Base-by-base conservation (phyloP, 23 tunicate genomes). In the Diplosoma virens region DNA sequence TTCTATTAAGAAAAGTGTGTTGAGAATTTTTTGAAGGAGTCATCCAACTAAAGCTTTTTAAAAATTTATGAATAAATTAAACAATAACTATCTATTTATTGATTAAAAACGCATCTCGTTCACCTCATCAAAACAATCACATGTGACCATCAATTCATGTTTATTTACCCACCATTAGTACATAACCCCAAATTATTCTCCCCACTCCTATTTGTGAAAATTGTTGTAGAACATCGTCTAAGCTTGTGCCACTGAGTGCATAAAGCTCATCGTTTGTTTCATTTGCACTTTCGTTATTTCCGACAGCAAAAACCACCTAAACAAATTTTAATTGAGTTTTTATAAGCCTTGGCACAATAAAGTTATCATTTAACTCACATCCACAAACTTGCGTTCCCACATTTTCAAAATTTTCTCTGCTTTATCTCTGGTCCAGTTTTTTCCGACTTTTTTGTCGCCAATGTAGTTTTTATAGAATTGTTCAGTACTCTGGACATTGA, bases 101-200 rank as follows among this genome's bases (percentile, higher is more conserved):
- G n/a, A n/a, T n/a, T n/a, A n/a, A n/a, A n/a, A n/a, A n/a, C n/a
- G n/a, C n/a, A n/a, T n/a, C n/a, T n/a, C n/a, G n/a, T n/a, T n/a
- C n/a, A n/a, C n/a, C n/a, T n/a, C n/a, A n/a, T n/a, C n/a, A n/a
- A n/a, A n/a, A n/a, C n/a, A n/a, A n/a, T n/a, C n/a, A n/a, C n/a
- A n/a, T n/a, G n/a, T n/a, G n/a, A n/a, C n/a, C n/a, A n/a, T n/a
- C n/a, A n/a, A n/a, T n/a, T n/a, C n/a, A n/a, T n/a, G n/a, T n/a
- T n/a, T n/a, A n/a, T n/a, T n/a, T n/a, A 25, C 87, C 58, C 71
- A 92, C 97, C 97, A 92, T 92, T 17, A 92, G 68, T 47, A 92
- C 28, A 65, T 92, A 92, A 18, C 97, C 97, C 0, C 84, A 87
- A 18, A 82, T 58, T 0, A 92, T 76, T 30, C 97, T 75, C 9